These are phyloP conservation scores for Cyprinus carpio DNA, from an alignment of 2,113 vertebrate genomes.

Conservation along the genomic window DNA sequence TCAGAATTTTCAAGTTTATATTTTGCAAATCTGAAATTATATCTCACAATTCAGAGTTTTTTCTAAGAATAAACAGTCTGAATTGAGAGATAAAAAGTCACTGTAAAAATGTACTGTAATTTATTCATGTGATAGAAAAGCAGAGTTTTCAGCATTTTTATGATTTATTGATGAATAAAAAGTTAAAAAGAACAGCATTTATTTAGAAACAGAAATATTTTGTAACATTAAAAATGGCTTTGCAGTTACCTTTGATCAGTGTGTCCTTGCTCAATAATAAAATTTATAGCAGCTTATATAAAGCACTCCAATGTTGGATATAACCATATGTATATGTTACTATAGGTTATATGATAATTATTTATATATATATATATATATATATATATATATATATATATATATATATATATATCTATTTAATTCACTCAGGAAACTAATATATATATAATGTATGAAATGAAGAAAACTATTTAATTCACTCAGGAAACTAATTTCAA, in stretches of 20 bases:
- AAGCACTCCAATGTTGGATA: background rate
- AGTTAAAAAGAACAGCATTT: too few species aligned
- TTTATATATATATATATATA: background rate
- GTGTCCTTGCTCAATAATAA: background rate
- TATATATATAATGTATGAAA: background rate
- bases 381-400: background rate
- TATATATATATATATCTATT: background rate
- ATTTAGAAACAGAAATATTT: too few species aligned
- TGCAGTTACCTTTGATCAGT: background rate
- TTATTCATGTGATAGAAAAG: too few species aligned
- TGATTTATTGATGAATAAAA: too few species aligned
- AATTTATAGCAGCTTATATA: background rate
- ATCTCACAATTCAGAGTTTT: too few species aligned
- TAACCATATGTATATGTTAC: background rate
- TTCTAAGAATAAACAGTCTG: too few species aligned
- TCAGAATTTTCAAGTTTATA: too few species aligned
- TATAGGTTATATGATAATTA: too few species aligned
- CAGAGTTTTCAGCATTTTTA: too few species aligned
- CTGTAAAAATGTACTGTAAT: too few species aligned
- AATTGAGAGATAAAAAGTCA: too few species aligned
- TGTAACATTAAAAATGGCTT: background rate
- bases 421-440: constrained; percentile 46
- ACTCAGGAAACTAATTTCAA: constrained; percentile 45
- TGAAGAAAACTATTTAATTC: constrained; percentile 32
- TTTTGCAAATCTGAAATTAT: too few species aligned